Conservation (phyloP, 2,113 vertebrate genomes). For the Neotoma lepida region DNA sequence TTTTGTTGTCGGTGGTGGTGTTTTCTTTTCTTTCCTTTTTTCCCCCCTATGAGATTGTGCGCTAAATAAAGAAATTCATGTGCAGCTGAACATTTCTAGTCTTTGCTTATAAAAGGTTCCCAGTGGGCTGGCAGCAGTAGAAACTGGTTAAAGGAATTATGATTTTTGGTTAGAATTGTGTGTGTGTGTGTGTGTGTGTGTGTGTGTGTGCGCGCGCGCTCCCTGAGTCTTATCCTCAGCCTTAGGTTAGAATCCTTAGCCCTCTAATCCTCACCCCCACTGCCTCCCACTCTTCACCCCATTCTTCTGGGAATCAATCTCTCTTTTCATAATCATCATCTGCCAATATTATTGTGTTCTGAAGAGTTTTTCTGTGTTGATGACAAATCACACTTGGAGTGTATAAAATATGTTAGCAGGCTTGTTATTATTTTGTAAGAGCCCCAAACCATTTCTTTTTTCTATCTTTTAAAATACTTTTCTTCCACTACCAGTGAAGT, state of each 20-base stretch:
- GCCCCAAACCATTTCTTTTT: conserved; percentile 27
- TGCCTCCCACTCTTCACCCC: neutral
- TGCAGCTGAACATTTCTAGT: conserved; percentile 61
- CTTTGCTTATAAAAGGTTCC: conserved; percentile 59
- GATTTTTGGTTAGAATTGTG: neutral
- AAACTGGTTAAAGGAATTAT: neutral
- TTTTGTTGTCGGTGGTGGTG: neutral
- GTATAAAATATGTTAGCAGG: conserved; percentile 13
- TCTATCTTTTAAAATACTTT: conserved; percentile 55
- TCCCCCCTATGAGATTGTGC: conserved; percentile 39
- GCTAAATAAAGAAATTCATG: conserved; percentile 69
- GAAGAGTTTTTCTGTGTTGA: conserved; percentile 37
- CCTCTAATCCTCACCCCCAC: neutral
- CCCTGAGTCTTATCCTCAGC: neutral
- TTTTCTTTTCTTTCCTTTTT: neutral
- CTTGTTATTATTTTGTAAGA: neutral
- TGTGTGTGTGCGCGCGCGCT: no score
- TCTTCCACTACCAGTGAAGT: conserved; percentile 1
- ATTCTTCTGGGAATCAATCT: conserved; percentile 6
- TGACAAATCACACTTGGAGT: conserved; percentile 2
- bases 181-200: neutral
- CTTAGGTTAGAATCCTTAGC: neutral
- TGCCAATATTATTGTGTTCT: neutral
- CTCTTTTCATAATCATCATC: conserved; percentile 16
- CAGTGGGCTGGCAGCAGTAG: neutral